These are phyloP conservation scores for Centropus bengalensis DNA, from an alignment of 2,113 vertebrate species.

Conservation along the genomic window DNA sequence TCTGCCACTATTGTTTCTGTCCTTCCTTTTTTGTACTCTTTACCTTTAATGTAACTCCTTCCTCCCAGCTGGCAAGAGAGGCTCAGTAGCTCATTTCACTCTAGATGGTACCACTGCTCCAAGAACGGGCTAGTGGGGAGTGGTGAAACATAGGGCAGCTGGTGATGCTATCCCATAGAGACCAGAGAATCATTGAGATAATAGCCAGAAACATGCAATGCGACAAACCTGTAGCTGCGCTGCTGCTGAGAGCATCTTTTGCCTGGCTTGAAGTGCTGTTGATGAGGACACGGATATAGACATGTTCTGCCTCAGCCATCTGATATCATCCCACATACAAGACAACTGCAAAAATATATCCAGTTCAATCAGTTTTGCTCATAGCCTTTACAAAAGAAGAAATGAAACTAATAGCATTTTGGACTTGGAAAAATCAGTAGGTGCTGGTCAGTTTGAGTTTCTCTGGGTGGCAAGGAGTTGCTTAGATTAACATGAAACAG, in stretches of 20 bases:
- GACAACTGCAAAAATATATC: conserved; percentile 86
- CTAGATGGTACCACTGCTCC: neutral
- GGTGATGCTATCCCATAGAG: neutral
- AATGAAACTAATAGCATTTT: neutral
- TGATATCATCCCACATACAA: conserved; percentile 98
- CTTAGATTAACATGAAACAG: neutral
- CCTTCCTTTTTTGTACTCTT: neutral
- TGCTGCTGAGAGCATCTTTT: conserved; percentile 94
- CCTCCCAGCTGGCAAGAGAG: neutral
- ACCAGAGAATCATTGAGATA: neutral
- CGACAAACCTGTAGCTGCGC: conserved; percentile 90
- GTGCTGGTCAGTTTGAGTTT: neutral
- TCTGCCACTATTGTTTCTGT: neutral
- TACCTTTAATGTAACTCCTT: neutral
- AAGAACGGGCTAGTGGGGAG: neutral
- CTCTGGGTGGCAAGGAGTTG: neutral
- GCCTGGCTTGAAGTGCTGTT: conserved; percentile 89
- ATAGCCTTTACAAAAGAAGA: neutral
- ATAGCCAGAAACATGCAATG: neutral
- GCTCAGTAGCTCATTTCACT: neutral
- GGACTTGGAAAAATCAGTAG: neutral
- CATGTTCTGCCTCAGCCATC: conserved; percentile 93
- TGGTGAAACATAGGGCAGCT: neutral
- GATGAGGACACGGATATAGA: conserved; percentile 91
- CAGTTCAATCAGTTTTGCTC: neutral